A percentile compares a stretch with the other conserved stretches of the same genome.
Conservation (phyloP, 2,797 vertebrate genomes). For the Cyclura pinguis region DNA sequence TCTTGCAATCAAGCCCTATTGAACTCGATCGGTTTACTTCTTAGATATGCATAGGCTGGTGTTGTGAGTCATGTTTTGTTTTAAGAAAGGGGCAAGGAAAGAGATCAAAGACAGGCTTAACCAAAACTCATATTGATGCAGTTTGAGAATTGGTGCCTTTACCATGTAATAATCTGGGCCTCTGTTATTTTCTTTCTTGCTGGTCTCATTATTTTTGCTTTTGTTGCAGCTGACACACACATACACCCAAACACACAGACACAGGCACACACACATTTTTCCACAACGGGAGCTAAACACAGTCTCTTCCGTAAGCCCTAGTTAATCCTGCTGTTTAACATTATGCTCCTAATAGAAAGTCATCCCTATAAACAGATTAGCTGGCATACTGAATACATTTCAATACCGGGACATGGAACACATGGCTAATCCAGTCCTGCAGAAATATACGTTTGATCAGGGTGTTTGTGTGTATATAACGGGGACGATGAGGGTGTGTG, state of each 20-base stretch:
- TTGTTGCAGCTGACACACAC: neutral
- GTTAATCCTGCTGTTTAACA: slow-evolving; percentile 3
- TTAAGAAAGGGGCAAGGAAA: neutral
- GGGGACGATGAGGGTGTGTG: neutral
- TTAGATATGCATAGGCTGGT: neutral
- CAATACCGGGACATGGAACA: slow-evolving; percentile 29
- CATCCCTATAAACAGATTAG: slow-evolving; percentile 7
- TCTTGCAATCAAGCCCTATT: neutral
- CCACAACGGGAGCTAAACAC: neutral
- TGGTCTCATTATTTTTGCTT: neutral
- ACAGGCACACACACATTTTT: neutral
- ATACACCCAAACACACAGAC: neutral
- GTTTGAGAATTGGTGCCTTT: neutral
- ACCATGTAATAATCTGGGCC: neutral
- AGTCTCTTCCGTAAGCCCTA: slow-evolving; percentile 29
- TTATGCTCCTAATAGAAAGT: slow-evolving; percentile 40
- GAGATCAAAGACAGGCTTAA: neutral
- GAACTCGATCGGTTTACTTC: neutral
- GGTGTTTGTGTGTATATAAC: neutral
- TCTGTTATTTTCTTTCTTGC: neutral
- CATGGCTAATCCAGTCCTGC: neutral
- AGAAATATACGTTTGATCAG: neutral
- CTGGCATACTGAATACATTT: neutral
- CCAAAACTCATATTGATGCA: neutral
- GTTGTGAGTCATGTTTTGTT: neutral